Conservation (phyloP, 1,140 invertebrate genomes). For the Amphibalanus amphitrite region DNA sequence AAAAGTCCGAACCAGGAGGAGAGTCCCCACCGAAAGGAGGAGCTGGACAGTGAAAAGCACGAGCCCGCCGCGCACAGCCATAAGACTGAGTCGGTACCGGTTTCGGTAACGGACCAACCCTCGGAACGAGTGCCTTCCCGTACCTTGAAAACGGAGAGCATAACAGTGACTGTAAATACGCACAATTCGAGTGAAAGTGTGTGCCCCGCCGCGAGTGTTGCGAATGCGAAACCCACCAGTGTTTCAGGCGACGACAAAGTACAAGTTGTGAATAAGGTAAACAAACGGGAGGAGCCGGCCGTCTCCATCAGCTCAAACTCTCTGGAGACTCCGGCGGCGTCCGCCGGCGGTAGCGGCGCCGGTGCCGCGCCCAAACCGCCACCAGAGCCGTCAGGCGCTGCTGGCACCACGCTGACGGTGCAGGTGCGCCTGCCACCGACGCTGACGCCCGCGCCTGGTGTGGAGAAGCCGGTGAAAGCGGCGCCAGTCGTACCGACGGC, state of each 20-base stretch:
- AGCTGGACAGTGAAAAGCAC: conserved; percentile 16
- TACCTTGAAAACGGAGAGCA: background rate
- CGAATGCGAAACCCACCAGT: background rate
- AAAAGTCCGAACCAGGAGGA: conserved; percentile 69
- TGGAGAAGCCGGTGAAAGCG: background rate
- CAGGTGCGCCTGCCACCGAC: background rate
- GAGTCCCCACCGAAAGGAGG: conserved; percentile 17
- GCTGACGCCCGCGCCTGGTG: too few species aligned
- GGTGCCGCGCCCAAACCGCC: background rate
- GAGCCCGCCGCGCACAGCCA: background rate
- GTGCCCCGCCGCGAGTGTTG: background rate
- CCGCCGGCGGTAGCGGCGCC: too few species aligned
- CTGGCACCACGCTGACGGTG: too few species aligned
- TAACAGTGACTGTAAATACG: background rate
- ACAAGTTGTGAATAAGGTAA: background rate
- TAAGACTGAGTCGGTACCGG: background rate
- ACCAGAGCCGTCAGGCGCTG: background rate
- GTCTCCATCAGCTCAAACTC: background rate
- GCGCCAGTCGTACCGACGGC: too few species aligned
- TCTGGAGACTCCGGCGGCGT: background rate
- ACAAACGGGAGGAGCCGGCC: background rate
- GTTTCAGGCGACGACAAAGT: background rate
- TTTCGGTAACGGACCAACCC: background rate
- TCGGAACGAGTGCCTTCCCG: conserved; percentile 1
- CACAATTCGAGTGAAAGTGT: background rate